Conservation (phyloP, 2,797 vertebrate genomes). For the Hafferia zeledoni region DNA sequence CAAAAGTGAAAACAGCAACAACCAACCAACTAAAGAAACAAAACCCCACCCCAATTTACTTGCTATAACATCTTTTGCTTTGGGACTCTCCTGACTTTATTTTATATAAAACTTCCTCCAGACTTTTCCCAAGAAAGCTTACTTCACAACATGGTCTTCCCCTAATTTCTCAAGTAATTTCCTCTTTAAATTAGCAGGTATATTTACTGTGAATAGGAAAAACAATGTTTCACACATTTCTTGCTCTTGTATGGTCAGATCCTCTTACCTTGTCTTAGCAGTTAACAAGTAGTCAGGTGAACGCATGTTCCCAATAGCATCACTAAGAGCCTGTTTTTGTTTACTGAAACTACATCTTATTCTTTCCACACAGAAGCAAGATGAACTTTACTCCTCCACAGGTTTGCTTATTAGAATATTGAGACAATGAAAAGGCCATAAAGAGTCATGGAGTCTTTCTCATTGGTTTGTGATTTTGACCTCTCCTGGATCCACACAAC, state of each 20-base stretch:
- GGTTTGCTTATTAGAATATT: background rate
- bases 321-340: accelerated
- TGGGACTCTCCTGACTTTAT: background rate
- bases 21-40: background rate
- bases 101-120: background rate
- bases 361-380: background rate
- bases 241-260: background rate
- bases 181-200: background rate
- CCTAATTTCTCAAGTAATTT: background rate
- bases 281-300: background rate
- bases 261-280: background rate
- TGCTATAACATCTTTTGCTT: background rate
- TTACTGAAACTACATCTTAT: background rate
- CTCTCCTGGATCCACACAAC: background rate
- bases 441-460: background rate
- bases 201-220: background rate
- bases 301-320: background rate
- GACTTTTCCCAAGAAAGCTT: background rate
- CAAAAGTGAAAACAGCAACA: background rate
- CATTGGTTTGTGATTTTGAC: background rate
- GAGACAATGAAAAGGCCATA: background rate
- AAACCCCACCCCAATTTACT: background rate
- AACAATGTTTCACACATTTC: background rate
- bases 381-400: background rate
- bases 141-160: background rate